Evolutionary conservation across 2,797 vertebrate species (phyloP).

Genomic region (Limnodromus scolopaceus): DNA sequence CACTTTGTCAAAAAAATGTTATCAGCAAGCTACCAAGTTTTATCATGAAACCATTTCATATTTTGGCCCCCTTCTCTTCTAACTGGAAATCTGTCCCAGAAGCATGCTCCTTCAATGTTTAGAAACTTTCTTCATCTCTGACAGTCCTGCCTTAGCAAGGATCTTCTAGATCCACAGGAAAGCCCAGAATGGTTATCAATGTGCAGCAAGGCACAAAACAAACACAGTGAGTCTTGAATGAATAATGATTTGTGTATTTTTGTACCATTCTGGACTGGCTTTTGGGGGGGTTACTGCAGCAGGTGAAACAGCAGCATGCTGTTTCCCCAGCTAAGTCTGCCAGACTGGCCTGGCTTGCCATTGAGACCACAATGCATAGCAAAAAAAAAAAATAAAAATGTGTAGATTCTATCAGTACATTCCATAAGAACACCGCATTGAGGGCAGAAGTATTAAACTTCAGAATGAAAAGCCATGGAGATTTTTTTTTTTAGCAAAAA

Average conservation of each 20-base stretch:
- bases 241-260: background rate
- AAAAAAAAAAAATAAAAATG: background rate
- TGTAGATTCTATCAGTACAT: background rate
- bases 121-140: background rate
- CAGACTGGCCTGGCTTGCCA: background rate
- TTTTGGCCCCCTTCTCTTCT: background rate
- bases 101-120: rapidly evolving
- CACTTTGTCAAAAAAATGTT: background rate
- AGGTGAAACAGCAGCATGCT: background rate
- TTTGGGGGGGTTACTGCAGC: background rate
- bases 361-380: background rate
- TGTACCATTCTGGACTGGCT: background rate
- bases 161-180: background rate
- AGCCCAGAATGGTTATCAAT: background rate
- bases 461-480: background rate
- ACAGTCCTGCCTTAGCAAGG: background rate
- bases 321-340: background rate
- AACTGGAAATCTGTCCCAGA: background rate
- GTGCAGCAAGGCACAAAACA: background rate
- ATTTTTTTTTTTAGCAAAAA: background rate
- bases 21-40: background rate
- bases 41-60: background rate
- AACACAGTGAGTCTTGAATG: background rate
- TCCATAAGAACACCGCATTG: background rate
- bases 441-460: background rate